A percentile compares a stretch with the other conserved stretches of the same genome.
Evolutionary conservation across 2,113 vertebrate species (phyloP).

Genomic region (Ictalurus furcatus): DNA sequence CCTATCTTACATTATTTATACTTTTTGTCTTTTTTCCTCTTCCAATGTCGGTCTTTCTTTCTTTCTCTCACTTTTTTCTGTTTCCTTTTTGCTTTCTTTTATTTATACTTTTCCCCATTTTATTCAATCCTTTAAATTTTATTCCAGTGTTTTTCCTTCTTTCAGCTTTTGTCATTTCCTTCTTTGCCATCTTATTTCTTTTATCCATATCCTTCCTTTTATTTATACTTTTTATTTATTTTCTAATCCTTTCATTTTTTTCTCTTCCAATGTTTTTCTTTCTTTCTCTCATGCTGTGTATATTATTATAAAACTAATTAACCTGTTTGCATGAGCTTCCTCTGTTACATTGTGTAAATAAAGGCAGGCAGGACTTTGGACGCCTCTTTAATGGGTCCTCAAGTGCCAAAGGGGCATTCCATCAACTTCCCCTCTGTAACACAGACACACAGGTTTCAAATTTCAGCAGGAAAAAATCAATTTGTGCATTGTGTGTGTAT

Average conservation of each 20-base stretch:
- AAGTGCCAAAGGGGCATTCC: conserved; percentile 46
- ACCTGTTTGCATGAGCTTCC: background rate
- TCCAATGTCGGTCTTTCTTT: background rate
- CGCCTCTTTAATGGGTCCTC: conserved; percentile 36
- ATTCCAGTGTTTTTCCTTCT: background rate
- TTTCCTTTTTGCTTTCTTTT: background rate
- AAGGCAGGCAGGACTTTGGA: conserved; percentile 28
- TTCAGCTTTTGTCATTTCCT: background rate
- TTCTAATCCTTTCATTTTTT: background rate
- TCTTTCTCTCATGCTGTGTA: background rate
- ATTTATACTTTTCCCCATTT: background rate
- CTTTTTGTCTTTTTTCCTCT: background rate
- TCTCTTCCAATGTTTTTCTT: background rate
- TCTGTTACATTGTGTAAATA: conserved; percentile 13
- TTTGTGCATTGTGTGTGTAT: conserved; percentile 48
- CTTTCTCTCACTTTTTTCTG: background rate
- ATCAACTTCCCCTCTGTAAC: conserved; percentile 15
- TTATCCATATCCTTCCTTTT: background rate
- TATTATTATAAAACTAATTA: conserved; percentile 26
- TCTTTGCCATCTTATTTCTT: background rate
- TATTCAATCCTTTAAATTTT: background rate
- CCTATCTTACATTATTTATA: background rate
- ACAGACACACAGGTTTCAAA: conserved; percentile 44
- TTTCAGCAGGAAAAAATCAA: conserved; percentile 64
- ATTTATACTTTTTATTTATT: conserved; percentile 9